phyloP scores from a whole-genome alignment of 2,888 invertebrate genomes.

The Lissonota sp. region DNA sequence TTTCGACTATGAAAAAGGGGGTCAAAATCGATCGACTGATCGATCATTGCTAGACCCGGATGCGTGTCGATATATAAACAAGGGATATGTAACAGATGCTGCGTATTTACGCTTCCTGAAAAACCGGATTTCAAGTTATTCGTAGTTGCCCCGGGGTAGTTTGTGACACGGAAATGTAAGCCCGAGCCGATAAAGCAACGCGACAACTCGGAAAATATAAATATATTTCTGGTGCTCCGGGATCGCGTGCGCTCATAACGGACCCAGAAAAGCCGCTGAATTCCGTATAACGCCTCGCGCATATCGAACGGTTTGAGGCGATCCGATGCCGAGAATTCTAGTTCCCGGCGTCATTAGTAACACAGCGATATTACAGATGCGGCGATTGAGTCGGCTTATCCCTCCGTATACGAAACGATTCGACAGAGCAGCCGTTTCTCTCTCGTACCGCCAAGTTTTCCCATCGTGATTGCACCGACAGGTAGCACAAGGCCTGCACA shows the following conservation, averaged over 20 bases:
- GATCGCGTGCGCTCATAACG: constrained; percentile 55
- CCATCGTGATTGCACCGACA: constrained; percentile 35
- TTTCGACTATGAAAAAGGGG: background rate
- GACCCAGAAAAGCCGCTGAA: constrained; percentile 24
- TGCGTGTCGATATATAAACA: background rate
- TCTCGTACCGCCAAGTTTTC: background rate
- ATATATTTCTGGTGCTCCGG: constrained; percentile 51
- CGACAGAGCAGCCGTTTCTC: constrained; percentile 16
- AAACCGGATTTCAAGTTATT: constrained; percentile 59
- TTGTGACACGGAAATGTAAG: constrained; percentile 9
- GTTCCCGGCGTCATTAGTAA: constrained; percentile 20
- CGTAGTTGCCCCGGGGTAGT: constrained; percentile 14
- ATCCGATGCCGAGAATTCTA: constrained; percentile 5
- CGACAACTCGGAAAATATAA: constrained; percentile 52
- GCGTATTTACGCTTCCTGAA: constrained; percentile 8
- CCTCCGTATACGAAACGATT: constrained; percentile 20
- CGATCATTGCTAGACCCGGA: constrained; percentile 29
- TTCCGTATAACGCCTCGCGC: constrained; percentile 35
- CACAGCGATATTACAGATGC: constrained; percentile 4
- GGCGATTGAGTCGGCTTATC: background rate
- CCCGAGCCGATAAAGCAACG: constrained; percentile 37
- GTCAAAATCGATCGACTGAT: background rate
- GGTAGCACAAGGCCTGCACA: constrained; percentile 14
- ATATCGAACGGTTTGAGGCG: constrained; percentile 15
- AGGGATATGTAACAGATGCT: background rate